Percentiles rank a stretch among this genome's conserved stretches.
These are phyloP conservation scores for Enchytraeus crypticus DNA, from an alignment of 2,888 invertebrate species.

Conservation along the genomic window DNA sequence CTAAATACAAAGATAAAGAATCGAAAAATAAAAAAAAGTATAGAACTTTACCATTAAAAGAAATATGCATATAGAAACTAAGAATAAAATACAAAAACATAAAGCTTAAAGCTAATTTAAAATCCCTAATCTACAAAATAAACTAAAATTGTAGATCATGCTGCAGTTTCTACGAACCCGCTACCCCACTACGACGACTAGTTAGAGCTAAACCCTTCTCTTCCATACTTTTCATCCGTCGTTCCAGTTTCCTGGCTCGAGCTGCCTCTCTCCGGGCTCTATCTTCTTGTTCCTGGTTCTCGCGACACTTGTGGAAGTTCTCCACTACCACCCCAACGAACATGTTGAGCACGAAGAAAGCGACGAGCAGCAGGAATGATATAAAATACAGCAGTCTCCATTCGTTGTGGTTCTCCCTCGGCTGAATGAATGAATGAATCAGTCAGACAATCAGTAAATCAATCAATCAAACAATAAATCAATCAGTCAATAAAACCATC, in stretches of 20 bases:
- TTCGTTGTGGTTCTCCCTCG: conserved; percentile 93
- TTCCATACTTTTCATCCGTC: conserved; percentile 75
- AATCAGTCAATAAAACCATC: too few relatives aligned
- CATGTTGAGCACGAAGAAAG: conserved; percentile 99
- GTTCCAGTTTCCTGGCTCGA: conserved; percentile 75
- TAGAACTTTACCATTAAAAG: too few relatives aligned
- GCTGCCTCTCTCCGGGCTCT: conserved; percentile 84
- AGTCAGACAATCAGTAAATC: too few relatives aligned
- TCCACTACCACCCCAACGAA: conserved; percentile 99
- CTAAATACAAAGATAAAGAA: too few relatives aligned
- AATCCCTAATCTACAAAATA: too few relatives aligned
- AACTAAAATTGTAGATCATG: too few relatives aligned
- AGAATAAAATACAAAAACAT: too few relatives aligned
- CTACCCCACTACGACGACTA: conserved; percentile 3
- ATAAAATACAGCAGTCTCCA: conserved; percentile 98
- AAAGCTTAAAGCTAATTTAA: too few relatives aligned
- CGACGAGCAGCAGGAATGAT: conserved; percentile 92
- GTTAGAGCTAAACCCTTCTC: conserved; percentile 2
- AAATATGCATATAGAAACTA: too few relatives aligned
- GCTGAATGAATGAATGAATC: too few relatives aligned
- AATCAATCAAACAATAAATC: too few relatives aligned
- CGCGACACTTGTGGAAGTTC: conserved; percentile 96
- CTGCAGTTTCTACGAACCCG: conserved; percentile 11
- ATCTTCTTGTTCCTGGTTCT: conserved; percentile 97
- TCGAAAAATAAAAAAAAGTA: too few relatives aligned